Conservation (phyloP, 2,113 vertebrate species). For the Oophaga pumilio region DNA sequence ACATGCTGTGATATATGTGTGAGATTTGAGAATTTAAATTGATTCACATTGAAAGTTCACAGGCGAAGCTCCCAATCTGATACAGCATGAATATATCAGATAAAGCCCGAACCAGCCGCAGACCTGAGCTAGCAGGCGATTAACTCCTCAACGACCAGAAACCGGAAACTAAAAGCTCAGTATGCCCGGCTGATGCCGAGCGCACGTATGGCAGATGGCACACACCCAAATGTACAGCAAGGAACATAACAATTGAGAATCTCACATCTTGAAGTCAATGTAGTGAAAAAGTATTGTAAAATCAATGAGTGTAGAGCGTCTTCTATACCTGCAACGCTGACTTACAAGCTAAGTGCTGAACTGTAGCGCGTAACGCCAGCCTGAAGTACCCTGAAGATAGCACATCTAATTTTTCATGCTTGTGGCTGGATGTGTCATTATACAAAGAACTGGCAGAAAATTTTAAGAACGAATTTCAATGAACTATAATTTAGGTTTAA, state of each 20-base stretch:
- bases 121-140: not conserved
- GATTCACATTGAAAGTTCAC: constrained; percentile 28
- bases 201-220: constrained; percentile 5
- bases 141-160: not conserved
- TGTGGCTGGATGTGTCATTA: constrained; percentile 27
- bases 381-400: constrained; percentile 9
- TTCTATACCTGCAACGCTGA: constrained; percentile 36
- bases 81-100: constrained; percentile 34
- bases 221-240: not conserved
- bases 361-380: constrained; percentile 9
- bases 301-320: constrained; percentile 19
- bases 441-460: constrained; percentile 5
- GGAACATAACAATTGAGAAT: constrained; percentile 32
- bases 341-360: constrained; percentile 38
- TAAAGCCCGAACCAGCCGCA: not conserved
- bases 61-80: constrained; percentile 41
- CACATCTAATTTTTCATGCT: constrained; percentile 11
- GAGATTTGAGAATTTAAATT: constrained; percentile 41
- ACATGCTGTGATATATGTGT: not conserved
- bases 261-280: constrained; percentile 42
- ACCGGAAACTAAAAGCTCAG: not conserved
- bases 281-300: constrained; percentile 39
- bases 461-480: constrained; percentile 2
- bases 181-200: not conserved
- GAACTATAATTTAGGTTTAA: not conserved